A percentile compares a stretch with the other conserved stretches of the same genome.
Evolutionary conservation across 2,797 vertebrate species (phyloP).

Genomic region (Anguilla anguilla): DNA sequence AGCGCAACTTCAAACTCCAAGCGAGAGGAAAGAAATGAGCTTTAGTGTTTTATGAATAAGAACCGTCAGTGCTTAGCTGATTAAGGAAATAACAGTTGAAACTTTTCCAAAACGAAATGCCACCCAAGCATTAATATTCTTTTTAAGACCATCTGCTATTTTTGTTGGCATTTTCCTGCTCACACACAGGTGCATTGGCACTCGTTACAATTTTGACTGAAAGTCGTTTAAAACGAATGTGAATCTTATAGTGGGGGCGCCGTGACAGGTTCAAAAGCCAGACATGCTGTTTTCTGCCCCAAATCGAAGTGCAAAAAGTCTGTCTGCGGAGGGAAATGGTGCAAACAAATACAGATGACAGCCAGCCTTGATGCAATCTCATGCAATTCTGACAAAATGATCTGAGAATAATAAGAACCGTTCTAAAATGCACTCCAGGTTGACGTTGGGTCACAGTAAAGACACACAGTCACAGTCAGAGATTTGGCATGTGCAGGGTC

Average conservation of each 20-base stretch:
- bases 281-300: constrained; percentile 1
- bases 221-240: background rate
- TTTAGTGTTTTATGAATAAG: background rate
- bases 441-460: background rate
- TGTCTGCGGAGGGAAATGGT: constrained; percentile 25
- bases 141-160: background rate
- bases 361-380: constrained; percentile 48
- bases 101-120: background rate
- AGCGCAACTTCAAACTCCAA: background rate
- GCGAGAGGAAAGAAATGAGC: background rate
- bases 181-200: background rate
- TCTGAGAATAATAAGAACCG: constrained; percentile 30
- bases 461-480: background rate
- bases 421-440: background rate
- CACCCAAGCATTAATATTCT: background rate
- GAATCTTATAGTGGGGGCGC: background rate
- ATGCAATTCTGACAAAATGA: constrained; percentile 40
- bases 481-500: background rate
- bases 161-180: background rate
- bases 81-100: background rate
- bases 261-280: constrained; percentile 20
- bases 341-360: constrained; percentile 36
- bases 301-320: background rate
- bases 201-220: background rate
- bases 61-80: background rate